Evolutionary conservation across 2,113 vertebrate genomes (phyloP).

Genomic region (Cinclus mexicanus): DNA sequence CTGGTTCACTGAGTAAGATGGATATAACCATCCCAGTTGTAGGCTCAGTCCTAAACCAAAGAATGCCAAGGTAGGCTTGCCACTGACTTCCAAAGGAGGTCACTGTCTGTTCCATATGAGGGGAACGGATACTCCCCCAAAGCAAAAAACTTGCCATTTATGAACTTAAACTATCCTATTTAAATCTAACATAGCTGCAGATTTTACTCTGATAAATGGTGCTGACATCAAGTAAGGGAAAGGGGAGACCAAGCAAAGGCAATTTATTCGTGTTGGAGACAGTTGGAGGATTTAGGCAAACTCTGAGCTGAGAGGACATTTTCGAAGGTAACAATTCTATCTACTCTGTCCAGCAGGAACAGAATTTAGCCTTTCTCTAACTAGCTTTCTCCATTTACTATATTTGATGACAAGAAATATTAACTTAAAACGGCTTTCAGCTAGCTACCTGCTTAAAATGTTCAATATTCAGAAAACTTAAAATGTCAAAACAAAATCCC

Average conservation of each 20-base stretch:
- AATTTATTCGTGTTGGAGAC: neutral
- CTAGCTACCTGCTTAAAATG: neutral
- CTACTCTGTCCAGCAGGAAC: neutral
- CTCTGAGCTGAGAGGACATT: neutral
- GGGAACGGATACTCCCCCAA: accelerated
- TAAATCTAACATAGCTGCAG: neutral
- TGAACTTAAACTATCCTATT: neutral
- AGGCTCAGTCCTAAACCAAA: neutral
- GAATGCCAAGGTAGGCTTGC: neutral
- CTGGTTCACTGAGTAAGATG: neutral
- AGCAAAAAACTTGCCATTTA: neutral
- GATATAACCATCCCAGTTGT: neutral
- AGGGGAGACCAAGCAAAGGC: neutral
- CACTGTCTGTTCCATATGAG: neutral
- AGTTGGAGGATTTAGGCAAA: neutral
- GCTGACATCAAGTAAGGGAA: neutral
- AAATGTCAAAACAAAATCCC: neutral
- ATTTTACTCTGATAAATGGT: neutral
- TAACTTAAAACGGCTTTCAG: neutral
- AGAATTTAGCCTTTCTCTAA: neutral
- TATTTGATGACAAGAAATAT: neutral
- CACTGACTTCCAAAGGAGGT: neutral
- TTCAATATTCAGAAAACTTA: neutral
- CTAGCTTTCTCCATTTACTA: neutral
- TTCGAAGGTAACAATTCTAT: neutral